Percentiles rank a stretch among this genome's conserved stretches.
These are phyloP conservation scores for Colletes latitarsis DNA, from an alignment of 1,140 invertebrate species.

Conservation along the genomic window DNA sequence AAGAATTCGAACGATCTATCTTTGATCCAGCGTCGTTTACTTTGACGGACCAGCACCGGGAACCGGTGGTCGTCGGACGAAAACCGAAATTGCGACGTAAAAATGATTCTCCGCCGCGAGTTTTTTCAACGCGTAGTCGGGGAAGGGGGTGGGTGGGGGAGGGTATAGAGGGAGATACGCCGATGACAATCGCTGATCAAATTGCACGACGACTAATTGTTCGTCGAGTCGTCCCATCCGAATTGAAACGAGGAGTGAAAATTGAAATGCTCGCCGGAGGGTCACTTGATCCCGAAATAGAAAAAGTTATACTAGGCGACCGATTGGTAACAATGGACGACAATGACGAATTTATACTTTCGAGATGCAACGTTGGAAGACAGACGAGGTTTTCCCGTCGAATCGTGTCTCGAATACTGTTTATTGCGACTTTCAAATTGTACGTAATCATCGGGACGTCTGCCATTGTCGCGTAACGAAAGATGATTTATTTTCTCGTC, in stretches of 20 bases:
- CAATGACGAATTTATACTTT: slow-evolving; percentile 48
- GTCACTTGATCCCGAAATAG: slow-evolving; percentile 61
- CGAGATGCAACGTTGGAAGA: slow-evolving; percentile 17
- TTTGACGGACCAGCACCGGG: neutral
- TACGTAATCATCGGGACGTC: neutral
- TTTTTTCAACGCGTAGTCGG: slow-evolving; percentile 51
- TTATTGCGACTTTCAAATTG: too few relatives aligned
- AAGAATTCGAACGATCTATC: neutral
- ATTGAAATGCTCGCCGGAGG: slow-evolving; percentile 73
- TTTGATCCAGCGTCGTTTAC: slow-evolving; percentile 2
- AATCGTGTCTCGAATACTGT: neutral
- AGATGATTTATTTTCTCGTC: too few relatives aligned
- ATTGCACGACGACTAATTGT: slow-evolving; percentile 76
- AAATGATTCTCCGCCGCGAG: slow-evolving; percentile 58
- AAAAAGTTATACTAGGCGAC: slow-evolving; percentile 61
- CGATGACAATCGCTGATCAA: slow-evolving; percentile 78
- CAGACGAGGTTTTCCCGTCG: slow-evolving; percentile 6
- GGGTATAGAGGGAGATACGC: slow-evolving; percentile 57
- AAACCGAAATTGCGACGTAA: slow-evolving; percentile 55
- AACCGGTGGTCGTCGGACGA: slow-evolving; percentile 3
- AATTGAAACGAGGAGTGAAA: slow-evolving; percentile 71
- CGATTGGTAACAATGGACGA: slow-evolving; percentile 50
- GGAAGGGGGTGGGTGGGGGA: slow-evolving; percentile 18
- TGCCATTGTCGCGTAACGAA: too few relatives aligned
- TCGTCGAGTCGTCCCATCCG: slow-evolving; percentile 70